Evolutionary conservation across 2,888 invertebrate genomes (phyloP), one percentile per base, ranked within the genome.

Genomic region (Cantharis rustica): DNA sequence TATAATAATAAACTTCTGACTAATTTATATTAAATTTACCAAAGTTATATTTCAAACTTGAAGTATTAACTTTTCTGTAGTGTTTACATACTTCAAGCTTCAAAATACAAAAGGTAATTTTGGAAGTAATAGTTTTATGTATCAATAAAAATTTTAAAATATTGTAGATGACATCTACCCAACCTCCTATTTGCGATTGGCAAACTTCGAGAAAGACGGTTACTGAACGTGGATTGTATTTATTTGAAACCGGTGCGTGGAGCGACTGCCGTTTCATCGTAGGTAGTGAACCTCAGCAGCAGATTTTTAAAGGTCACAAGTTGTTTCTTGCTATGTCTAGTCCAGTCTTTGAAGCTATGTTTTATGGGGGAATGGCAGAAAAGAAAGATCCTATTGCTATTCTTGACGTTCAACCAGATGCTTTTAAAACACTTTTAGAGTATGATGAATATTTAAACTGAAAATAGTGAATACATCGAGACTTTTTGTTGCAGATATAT

Each of bases 281-380:
- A 64, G 96, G 96, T 0, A 91, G 93, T 10, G 93, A 94, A 83
- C 93, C 94, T 0, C 93, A 94, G 84, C 95, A 95, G 85, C 92
- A 94, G 82, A 89, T 92, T 0, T 88, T 96, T 26, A 90, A 92
- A 78, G 95, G 94, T 0, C 96, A 96, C 86, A 95, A 95, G 86
- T 87, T 96, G 31, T 91, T 96, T 77, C 88, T 96, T 73, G 95
- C 96, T 0, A 96, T 95, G 95, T 93, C 95, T 0, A 95, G 95
- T 79, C 96, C 96, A 0, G 96, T 96, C 0, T 96, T 96, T 84
- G 95, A 96, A 84, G 94, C 95, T 0, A 96, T 96, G 96, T 96
- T 96, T 85, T 95, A 91, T 84, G 96, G 96, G 0, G 94, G 94
- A 20, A 93, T 96, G 91, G 93, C 95, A 0, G 95, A 96, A 84